Evolutionary conservation across 2,797 vertebrate genomes (phyloP).

Genomic region (Lepilemur septentrionalis): DNA sequence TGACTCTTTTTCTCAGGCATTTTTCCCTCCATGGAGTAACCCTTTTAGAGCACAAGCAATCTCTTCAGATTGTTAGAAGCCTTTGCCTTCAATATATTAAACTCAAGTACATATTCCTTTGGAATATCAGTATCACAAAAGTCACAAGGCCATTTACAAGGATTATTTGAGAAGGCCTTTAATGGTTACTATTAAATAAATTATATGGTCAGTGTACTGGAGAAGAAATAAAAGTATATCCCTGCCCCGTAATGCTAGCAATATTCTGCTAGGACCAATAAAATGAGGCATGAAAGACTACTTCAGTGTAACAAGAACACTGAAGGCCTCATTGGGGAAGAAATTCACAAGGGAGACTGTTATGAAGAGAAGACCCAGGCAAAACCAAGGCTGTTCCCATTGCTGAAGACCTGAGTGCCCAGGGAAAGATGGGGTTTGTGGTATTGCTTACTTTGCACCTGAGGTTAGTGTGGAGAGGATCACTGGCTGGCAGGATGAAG

Average conservation of each 20-base stretch:
- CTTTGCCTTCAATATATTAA: not conserved
- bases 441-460: not conserved
- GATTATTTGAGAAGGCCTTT: slow-evolving; percentile 60
- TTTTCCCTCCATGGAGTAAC: not conserved
- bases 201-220: slow-evolving; percentile 38
- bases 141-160: slow-evolving; percentile 54
- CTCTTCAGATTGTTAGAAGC: not conserved
- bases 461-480: not conserved
- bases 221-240: slow-evolving; percentile 53
- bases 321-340: not conserved
- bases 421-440: not conserved
- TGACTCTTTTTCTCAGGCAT: not conserved
- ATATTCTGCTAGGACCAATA: not conserved
- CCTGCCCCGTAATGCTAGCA: not conserved
- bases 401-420: not conserved
- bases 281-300: slow-evolving; percentile 8
- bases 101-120: slow-evolving; percentile 49
- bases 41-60: not conserved
- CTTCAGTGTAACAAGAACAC: not conserved
- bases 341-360: slow-evolving; percentile 10
- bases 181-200: slow-evolving; percentile 65
- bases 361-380: not conserved
- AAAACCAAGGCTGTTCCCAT: not conserved
- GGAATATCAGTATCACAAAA: slow-evolving; percentile 49
- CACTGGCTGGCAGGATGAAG: not conserved